A percentile compares a stretch with the other conserved stretches of the same genome.
These are phyloP conservation scores for Thaleichthys pacificus DNA, from an alignment of 2,797 vertebrate species.

Conservation along the genomic window DNA sequence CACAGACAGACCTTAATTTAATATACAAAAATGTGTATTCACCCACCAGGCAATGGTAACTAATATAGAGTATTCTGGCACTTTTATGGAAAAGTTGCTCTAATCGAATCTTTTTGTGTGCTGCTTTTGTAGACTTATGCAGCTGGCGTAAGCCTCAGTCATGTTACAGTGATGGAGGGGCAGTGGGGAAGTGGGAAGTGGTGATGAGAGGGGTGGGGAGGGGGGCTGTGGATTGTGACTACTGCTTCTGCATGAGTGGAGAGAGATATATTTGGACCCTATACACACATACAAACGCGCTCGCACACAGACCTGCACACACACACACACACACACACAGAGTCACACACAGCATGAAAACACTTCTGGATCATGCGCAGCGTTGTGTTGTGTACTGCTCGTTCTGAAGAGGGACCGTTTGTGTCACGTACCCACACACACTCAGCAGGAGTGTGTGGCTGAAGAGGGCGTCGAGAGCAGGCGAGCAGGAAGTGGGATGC, in stretches of 20 bases:
- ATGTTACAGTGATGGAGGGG: constrained; percentile 41
- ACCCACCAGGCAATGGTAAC: not conserved
- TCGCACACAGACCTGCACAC: not conserved
- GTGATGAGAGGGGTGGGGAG: constrained; percentile 20
- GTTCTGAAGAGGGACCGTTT: constrained; percentile 21
- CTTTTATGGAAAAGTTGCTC: not conserved
- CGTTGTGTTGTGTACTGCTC: not conserved
- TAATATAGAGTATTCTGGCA: not conserved
- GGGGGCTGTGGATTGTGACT: constrained; percentile 32
- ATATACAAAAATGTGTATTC: not conserved
- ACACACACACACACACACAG: constrained; percentile 7
- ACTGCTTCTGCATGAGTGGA: constrained; percentile 57
- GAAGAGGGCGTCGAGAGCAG: constrained; percentile 12
- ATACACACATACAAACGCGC: constrained; percentile 38
- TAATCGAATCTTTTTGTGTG: constrained; percentile 41
- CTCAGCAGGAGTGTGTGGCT: constrained; percentile 13
- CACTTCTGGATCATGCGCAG: constrained; percentile 8
- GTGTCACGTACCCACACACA: constrained; percentile 31
- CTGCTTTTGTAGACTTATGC: constrained; percentile 11
- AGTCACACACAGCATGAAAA: constrained; percentile 13
- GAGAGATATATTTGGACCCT: constrained; percentile 63
- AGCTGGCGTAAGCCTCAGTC: constrained; percentile 51
- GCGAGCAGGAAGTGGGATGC: not conserved
- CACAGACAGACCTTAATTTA: not conserved
- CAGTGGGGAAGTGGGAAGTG: constrained; percentile 17